phyloP scores from a whole-genome alignment of 2,797 vertebrate genomes.

The Notolabrus celidotus region DNA sequence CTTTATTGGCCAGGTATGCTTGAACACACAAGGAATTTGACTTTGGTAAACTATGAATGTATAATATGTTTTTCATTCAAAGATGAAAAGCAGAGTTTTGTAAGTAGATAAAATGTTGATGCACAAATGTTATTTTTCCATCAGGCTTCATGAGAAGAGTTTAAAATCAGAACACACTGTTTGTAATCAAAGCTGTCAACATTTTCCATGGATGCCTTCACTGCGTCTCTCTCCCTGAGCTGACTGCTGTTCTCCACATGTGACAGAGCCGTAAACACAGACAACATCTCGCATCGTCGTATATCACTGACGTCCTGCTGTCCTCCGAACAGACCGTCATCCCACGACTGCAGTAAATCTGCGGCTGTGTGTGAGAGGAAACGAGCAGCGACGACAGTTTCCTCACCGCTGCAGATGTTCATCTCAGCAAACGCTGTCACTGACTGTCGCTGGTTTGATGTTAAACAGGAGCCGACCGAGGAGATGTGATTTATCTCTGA shows the following conservation, averaged over 20 bases:
- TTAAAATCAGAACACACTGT: too few relatives aligned
- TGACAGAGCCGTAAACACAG: constrained; percentile 49
- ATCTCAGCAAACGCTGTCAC: constrained; percentile 6
- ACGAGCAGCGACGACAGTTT: constrained; percentile 53
- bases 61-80: too few relatives aligned
- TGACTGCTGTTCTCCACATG: constrained; percentile 38
- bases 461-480: neutral
- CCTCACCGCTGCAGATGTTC: constrained; percentile 57
- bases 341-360: constrained; percentile 72
- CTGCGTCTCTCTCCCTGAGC: constrained; percentile 10
- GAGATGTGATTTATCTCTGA: neutral
- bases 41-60: too few relatives aligned
- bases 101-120: too few relatives aligned
- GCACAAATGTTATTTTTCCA: constrained; percentile 5
- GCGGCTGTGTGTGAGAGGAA: constrained; percentile 51
- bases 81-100: too few relatives aligned
- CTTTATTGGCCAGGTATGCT: too few relatives aligned
- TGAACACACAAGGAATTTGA: too few relatives aligned
- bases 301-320: constrained; percentile 51
- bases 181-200: constrained; percentile 4
- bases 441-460: constrained; percentile 16
- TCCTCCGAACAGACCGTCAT: constrained; percentile 39
- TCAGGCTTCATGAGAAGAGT: too few relatives aligned
- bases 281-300: constrained; percentile 42
- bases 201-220: constrained; percentile 1